phyloP scores from a whole-genome alignment of 2,888 invertebrate species.

The Pycnomerus fuliginosus region DNA sequence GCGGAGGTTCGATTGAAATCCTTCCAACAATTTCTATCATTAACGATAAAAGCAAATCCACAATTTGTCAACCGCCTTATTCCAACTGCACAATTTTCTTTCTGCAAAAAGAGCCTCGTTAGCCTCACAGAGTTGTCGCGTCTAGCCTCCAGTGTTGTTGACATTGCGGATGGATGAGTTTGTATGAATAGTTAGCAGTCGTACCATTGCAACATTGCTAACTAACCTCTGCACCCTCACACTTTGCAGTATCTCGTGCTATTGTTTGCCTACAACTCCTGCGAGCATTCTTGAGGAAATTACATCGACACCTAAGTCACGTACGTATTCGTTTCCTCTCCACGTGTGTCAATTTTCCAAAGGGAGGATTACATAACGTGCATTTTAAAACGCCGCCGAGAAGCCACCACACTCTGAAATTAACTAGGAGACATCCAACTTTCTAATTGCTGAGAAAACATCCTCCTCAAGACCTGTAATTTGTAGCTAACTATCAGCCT shows the following conservation, averaged over 20 bases:
- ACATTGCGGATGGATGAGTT: slow-evolving; percentile 9
- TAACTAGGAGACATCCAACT: slow-evolving; percentile 27
- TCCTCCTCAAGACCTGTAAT: slow-evolving; percentile 26
- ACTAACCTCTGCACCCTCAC: neutral
- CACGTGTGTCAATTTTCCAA: slow-evolving; percentile 24
- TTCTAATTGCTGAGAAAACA: slow-evolving; percentile 32
- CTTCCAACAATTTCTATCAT: too few relatives aligned
- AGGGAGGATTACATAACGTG: slow-evolving; percentile 15
- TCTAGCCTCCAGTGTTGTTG: slow-evolving; percentile 7
- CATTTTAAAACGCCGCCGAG: slow-evolving; percentile 15
- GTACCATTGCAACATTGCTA: neutral
- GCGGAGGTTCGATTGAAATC: too few relatives aligned
- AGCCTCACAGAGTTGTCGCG: too few relatives aligned
- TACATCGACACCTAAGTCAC: slow-evolving; percentile 21
- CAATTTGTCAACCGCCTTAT: too few relatives aligned
- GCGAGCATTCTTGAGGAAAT: slow-evolving; percentile 16
- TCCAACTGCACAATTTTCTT: too few relatives aligned
- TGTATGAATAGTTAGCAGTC: slow-evolving; percentile 3
- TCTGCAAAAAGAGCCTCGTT: too few relatives aligned
- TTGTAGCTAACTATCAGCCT: slow-evolving; percentile 27
- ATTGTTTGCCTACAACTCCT: slow-evolving; percentile 14
- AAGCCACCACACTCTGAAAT: slow-evolving; percentile 2
- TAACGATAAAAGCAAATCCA: too few relatives aligned
- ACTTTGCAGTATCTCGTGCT: neutral
- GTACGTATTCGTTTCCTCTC: slow-evolving; percentile 20